phyloP scores from a whole-genome alignment of 1,140 invertebrate genomes.

The Drosophila suzukii region DNA sequence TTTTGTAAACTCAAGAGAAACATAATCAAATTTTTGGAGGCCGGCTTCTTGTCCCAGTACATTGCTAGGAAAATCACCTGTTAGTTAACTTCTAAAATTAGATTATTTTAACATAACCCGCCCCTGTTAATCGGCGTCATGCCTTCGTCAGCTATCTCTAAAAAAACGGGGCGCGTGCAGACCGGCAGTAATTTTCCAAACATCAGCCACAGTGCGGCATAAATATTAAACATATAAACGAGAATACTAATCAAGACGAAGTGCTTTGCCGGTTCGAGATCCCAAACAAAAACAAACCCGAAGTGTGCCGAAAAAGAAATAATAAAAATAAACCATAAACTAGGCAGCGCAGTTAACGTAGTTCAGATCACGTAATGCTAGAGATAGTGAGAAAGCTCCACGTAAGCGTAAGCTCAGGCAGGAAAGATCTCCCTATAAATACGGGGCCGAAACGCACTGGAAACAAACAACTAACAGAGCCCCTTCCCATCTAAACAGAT shows the following conservation, averaged over 20 bases:
- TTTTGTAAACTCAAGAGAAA: not conserved
- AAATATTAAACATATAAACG: constrained; percentile 23
- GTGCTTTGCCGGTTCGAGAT: constrained; percentile 16
- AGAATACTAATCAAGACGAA: constrained; percentile 23
- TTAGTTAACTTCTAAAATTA: constrained; percentile 23
- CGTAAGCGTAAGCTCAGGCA: constrained; percentile 21
- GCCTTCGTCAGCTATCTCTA: constrained; percentile 13
- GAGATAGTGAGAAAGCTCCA: constrained; percentile 29
- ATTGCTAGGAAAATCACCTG: constrained; percentile 2
- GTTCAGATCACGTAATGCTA: constrained; percentile 7
- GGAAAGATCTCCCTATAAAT: constrained; percentile 56
- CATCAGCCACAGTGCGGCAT: constrained; percentile 20
- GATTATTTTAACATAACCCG: constrained; percentile 9
- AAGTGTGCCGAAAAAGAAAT: constrained; percentile 11
- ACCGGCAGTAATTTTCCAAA: constrained; percentile 52
- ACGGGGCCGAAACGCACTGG: constrained; percentile 18
- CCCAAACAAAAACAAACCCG: constrained; percentile 47
- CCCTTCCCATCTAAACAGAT: constrained; percentile 34
- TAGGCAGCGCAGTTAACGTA: not conserved
- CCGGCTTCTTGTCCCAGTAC: not conserved
- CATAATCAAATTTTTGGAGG: constrained; percentile 5
- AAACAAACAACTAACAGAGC: constrained; percentile 25
- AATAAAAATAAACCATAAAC: constrained; percentile 18
- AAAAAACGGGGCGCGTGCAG: constrained; percentile 18
- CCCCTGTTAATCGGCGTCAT: constrained; percentile 13